Base-by-base conservation (phyloP, 2,888 invertebrate genomes). In the Caenorhabditis wallacei region DNA sequence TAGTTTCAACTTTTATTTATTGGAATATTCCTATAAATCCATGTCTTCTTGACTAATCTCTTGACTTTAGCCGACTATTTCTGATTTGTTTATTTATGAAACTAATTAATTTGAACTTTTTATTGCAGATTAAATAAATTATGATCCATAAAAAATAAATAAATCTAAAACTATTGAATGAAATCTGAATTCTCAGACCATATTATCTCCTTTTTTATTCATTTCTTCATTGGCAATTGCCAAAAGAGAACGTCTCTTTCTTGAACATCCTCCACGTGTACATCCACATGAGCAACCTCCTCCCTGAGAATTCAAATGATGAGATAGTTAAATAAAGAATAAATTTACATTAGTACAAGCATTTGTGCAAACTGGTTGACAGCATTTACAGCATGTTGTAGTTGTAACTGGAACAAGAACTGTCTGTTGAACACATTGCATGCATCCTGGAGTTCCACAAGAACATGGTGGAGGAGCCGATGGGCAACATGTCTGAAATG, bases 201-300 rank as follows among this genome's bases (percentile, higher is more conserved):
- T 78, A n/a, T 24, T n/a, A 30, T 82, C 82, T 37, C 69, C 72
- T 35, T 35, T 64, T 40, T 84, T 85, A 79, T 48, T 75, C 84
- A 84, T 85, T 71, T 87, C 87, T 40, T 84, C 84, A 22, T 71
- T 85, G 20, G 86, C 85, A 40, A 88, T 88, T 10, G 84, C 86
- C 48, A 87, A 75, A 48, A 87, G 69, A 51, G 79, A 74, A 40
- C 87, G 54, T 72, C 88, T 71, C 71, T 88, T 88, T n/a, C 88
- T 63, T 0, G 84, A 83, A 51, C 88, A 88, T 22, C 88, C 88
- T 8, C 88, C 88, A 16, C 88, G 82, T 16, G 82, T 88, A 66
- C 88, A 88, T 40, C 88, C 88, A 56, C 88, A 88, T 18, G 82
- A 82, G 64, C 88, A 88, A 3, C 88, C 88, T 61, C 88, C 88